Conservation (phyloP, 2,113 vertebrate genomes). For the Myotis davidii region DNA sequence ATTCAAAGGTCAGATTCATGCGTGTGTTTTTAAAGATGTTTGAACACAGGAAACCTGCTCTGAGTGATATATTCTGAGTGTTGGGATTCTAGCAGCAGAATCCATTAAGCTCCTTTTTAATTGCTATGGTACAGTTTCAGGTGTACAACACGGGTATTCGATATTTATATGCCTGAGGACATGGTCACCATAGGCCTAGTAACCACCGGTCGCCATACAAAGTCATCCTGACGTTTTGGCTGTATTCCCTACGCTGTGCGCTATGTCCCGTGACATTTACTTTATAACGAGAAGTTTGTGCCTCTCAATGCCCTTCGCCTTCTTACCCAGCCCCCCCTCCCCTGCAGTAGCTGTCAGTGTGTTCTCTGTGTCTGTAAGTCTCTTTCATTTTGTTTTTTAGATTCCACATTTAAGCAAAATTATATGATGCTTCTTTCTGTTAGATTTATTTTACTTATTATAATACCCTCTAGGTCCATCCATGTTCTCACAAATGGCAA, state of each 20-base stretch:
- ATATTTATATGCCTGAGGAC: not conserved
- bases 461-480: not conserved
- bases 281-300: not conserved
- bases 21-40: not conserved
- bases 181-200: not conserved
- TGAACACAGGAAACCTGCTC: not conserved
- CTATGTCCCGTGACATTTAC: not conserved
- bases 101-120: not conserved
- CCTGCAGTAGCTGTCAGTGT: not conserved
- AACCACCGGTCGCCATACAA: too few relatives aligned
- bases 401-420: too few relatives aligned
- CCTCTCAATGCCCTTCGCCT: not conserved
- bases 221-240: not conserved
- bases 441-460: not conserved
- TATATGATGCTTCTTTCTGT: not conserved
- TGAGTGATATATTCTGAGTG: not conserved
- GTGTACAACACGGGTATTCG: accelerated
- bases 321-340: too few relatives aligned
- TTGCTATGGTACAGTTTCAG: not conserved
- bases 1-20: not conserved
- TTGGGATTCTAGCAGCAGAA: not conserved
- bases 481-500: not conserved
- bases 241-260: not conserved
- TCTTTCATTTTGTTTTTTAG: not conserved
- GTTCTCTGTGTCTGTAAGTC: not conserved